Evolutionary conservation across 2,113 vertebrate species (phyloP), one percentile per base, ranked within the genome.

Genomic region (Nothobranchius furzeri): DNA sequence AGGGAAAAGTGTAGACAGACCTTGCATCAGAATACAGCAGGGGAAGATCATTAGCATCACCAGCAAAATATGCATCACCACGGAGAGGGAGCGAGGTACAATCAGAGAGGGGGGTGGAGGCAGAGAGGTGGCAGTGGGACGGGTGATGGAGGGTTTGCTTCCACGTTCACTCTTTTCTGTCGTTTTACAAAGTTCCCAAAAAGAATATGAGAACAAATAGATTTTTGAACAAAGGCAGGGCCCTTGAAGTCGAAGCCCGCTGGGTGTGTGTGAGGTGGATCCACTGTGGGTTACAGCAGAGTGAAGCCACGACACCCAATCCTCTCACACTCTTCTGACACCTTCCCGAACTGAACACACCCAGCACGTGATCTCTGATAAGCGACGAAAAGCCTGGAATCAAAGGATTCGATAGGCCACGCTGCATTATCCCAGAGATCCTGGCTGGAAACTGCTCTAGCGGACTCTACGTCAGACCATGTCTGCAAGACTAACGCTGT

Each of bases 171-270:
- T 70, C n/a, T 70, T 85, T 81, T 15, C 35, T 82, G 80, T 77
- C 75, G 84, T 89, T 82, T 83, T 78, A 90, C 83, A 83, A 72
- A 82, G 81, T 76, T 82, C 81, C 88, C 87, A 89, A 92, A 93
- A 94, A 92, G 90, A 93, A 93, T 91, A 88, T 68, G 87, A 92
- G 92, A 93, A 92, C 93, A 93, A 93, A 92, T 86, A 89, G 67
- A 89, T 92, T 90, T 91, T 91, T 89, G 66, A 91, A 93, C 91
- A 92, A 92, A 92, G 90, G 81, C 85, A 70, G 51, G 56, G 65
- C 80, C 87, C 90, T 90, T 91, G 89, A 91, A 90, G 87, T 86
- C 77, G 67, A 79, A 79, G 75, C 81, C 89, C 73, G 37, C 67
- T 73, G 83, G 89, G 88, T 80, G 70, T 56, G 58, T 68, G 81